Evolutionary conservation across 2,797 vertebrate species (phyloP).

Genomic region (Pangasius mekongensis): DNA sequence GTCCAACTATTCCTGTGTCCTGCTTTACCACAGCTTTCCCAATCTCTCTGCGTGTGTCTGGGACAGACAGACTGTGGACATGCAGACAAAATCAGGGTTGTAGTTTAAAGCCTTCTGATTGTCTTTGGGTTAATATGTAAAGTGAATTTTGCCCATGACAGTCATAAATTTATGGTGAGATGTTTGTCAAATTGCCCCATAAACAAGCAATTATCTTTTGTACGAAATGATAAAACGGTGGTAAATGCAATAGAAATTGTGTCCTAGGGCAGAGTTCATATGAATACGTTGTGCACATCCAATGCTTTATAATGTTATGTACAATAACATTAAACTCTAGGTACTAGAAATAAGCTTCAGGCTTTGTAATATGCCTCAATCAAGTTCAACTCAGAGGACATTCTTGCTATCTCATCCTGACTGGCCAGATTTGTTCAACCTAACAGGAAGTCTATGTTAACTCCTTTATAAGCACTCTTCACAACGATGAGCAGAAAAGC

Average conservation of each 20-base stretch:
- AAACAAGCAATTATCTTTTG: constrained; percentile 16
- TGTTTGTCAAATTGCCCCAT: constrained; percentile 24
- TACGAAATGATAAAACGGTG: constrained; percentile 5
- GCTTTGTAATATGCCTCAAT: not conserved
- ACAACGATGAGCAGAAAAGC: not conserved
- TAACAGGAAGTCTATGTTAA: not conserved
- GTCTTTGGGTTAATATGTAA: not conserved
- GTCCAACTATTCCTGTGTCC: not conserved
- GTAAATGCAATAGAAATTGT: constrained; percentile 3
- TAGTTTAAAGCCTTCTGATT: not conserved
- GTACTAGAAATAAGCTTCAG: not conserved
- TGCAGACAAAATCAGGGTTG: not conserved
- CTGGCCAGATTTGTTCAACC: not conserved
- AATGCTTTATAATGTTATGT: not conserved
- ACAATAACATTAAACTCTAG: not conserved
- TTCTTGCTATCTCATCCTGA: too few relatives aligned
- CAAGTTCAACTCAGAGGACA: not conserved
- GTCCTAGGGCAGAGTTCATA: constrained; percentile 39
- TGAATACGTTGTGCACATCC: not conserved
- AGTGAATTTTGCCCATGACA: not conserved
- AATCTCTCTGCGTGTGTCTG: not conserved
- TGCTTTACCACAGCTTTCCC: not conserved
- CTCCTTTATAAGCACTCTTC: not conserved
- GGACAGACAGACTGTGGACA: not conserved
- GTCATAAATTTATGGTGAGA: constrained; percentile 16